Percentiles rank a stretch among this genome's conserved stretches.
Conservation (phyloP, 2,113 vertebrate genomes). For the Ammospiza nelsoni region DNA sequence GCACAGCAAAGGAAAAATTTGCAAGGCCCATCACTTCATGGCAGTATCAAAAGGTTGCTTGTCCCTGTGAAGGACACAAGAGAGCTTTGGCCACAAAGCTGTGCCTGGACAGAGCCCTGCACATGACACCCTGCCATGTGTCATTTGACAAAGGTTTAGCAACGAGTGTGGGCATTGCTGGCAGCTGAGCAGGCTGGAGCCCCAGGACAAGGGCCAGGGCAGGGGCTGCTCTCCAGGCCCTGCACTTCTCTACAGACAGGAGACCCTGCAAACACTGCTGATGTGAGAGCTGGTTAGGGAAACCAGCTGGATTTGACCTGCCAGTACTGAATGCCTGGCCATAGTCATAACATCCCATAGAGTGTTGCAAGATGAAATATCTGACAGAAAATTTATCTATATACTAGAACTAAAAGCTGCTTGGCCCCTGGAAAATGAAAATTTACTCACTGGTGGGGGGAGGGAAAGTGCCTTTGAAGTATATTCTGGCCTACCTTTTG, state of each 20-base stretch:
- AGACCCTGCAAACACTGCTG: not conserved
- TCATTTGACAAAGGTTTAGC: not conserved
- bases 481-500: not conserved
- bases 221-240: not conserved
- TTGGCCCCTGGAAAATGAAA: not conserved
- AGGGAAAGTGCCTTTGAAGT: not conserved
- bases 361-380: not conserved
- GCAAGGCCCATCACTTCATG: not conserved
- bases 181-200: not conserved
- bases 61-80: not conserved
- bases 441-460: not conserved
- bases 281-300: not conserved
- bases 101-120: not conserved
- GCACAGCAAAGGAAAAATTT: not conserved
- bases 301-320: not conserved
- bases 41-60: not conserved
- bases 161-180: not conserved
- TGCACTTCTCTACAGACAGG: too few relatives aligned
- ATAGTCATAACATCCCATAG: not conserved
- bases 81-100: not conserved
- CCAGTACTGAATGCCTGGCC: not conserved
- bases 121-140: accelerated
- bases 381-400: not conserved
- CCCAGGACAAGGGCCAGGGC: not conserved
- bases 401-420: not conserved